Percentiles rank a stretch among this genome's conserved stretches.
Evolutionary conservation across 2,113 vertebrate species (phyloP).

Genomic region (Gallinago media): DNA sequence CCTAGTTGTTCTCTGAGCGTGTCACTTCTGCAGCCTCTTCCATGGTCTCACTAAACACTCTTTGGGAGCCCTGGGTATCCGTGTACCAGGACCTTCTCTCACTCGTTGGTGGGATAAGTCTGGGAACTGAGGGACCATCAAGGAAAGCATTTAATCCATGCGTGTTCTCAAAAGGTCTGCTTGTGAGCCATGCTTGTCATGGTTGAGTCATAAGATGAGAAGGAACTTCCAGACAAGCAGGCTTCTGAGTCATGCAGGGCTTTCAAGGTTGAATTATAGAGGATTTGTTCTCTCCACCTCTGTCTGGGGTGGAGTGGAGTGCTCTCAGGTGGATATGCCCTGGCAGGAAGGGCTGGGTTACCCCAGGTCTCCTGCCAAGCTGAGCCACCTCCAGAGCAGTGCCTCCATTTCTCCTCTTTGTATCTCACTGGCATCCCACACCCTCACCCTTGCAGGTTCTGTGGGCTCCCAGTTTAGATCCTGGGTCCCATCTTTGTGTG

Average conservation of each 20-base stretch:
- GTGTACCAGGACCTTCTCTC: neutral
- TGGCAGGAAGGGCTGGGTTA: neutral
- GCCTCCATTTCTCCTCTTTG: neutral
- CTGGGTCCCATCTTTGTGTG: neutral
- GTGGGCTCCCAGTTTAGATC: neutral
- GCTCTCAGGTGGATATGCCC: accelerated
- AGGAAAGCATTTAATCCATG: neutral
- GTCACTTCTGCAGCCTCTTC: neutral
- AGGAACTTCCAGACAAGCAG: neutral
- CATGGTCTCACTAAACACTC: neutral
- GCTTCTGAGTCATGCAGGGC: neutral
- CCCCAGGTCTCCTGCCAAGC: neutral
- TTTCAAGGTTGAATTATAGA: neutral
- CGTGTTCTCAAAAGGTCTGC: neutral
- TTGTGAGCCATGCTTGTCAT: neutral
- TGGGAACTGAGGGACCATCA: neutral
- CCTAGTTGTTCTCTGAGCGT: neutral
- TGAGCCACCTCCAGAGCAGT: neutral
- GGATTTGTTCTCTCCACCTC: neutral
- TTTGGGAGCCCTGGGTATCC: neutral
- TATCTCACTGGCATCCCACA: neutral
- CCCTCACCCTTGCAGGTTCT: neutral
- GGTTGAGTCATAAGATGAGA: neutral
- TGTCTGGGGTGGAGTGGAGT: neutral
- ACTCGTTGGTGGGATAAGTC: neutral